Evolutionary conservation across 2,888 invertebrate genomes (phyloP), one percentile per base, ranked within the genome.

Genomic region (Thelaira solivaga): DNA sequence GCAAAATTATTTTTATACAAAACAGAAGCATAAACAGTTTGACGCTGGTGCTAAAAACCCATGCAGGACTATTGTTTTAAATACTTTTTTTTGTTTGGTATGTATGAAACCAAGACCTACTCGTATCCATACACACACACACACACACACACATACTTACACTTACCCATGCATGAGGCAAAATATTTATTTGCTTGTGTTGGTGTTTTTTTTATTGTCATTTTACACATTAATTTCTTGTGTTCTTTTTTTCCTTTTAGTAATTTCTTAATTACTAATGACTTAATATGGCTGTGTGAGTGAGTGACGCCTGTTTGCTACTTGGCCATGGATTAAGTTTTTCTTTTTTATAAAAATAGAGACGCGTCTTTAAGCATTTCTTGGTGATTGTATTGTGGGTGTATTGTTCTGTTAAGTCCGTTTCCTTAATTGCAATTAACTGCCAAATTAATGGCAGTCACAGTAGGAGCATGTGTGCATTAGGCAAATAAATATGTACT

Each of bases 191-290:
- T 22, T 59, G 64, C 24, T 20, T 55, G 47, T 59, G 26, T 51
- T 34, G 29, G 31, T 53, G 51, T 20, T 72, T 65, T 65, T 80
- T 82, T 81, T 64, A 80, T 82, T 82, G 81, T 82, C 77, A 77
- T 80, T 82, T 62, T 39, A 41, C 59, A 39, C 68, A 68, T 68
- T 69, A 49, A 39, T 39, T 31, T 43, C n/a, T 45, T 1, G 20
- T 59, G 24, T 59, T 39, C 10, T 51, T 39, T 36, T 49, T 57
- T 4, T 39, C 2, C 16, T 69, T 59, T 75, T 55, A 61, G 82
- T 82, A 82, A 82, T 82, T 82, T 82, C 80, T 82, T 82, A 82
- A 82, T 82, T 82, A 82, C 82, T 75, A 78, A 57, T 75, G 78
- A 75, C n/a, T n/a, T 34, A 69, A 59, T 34, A 47, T 13, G 29